Evolutionary conservation across 2,888 invertebrate genomes (phyloP), one percentile per base, ranked within the genome.

Genomic region (Lamproptera curius): DNA sequence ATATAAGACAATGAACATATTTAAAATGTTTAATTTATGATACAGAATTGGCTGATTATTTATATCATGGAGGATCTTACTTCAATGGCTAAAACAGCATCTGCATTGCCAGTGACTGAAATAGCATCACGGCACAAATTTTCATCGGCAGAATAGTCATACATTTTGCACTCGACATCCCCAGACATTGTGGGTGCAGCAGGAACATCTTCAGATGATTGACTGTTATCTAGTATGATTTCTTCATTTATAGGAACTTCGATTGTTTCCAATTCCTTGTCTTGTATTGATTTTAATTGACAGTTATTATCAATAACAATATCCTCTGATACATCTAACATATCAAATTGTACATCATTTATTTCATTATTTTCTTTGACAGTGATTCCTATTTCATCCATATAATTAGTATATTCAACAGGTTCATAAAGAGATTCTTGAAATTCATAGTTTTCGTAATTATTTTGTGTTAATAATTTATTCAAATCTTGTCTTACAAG

Each of bases 241-340:
- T 83, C 86, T 50, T 85, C 84, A 54, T 53, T 65, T 31, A 78
- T 58, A 1, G 62, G 45, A 8, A 67, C 56, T 13, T 61, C 59
- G 10, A 56, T 38, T 11, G 58, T 62, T 23, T 64, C 73, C 16
- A 57, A 56, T 1, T 54, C 46, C 53, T 77, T 81, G 36, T 75
- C 74, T 42, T 64, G 72, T 17, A 52, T 36, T 16, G 49, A 59
- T 52, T 83, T 83, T 0, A 72, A 58, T 46, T 84, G 83, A 61
- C 70, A 75, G 46, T 57, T 72, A 28, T 79, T 79, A 0, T 78
- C 85, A 50, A 87, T 82, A 0, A 81, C 73, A 46, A 87, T 86
- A 51, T 86, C 86, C 57, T 86, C 87, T 0, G 85, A 87, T 0
- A 86, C 85, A 62, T 86, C 86, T 46, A 87, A 65, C 85, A 86